Evolutionary conservation across 2,797 vertebrate species (phyloP).

Genomic region (Otolemur crassicaudatus): DNA sequence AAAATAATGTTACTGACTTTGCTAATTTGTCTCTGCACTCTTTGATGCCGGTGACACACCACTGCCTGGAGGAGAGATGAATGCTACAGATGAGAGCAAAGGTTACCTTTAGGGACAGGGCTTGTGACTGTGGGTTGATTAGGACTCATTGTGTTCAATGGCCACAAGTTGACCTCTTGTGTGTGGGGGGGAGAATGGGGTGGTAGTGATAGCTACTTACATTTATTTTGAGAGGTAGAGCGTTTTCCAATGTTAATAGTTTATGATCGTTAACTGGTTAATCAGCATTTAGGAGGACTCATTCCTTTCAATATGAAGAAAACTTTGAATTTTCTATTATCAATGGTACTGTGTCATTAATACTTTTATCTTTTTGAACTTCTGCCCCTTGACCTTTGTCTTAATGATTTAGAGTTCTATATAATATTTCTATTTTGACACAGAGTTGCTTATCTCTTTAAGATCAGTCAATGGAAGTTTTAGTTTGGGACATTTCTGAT

Average conservation of each 20-base stretch:
- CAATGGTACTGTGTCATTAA: background rate
- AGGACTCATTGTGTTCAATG: background rate
- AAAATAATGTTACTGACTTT: background rate
- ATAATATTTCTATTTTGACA: conserved; percentile 25
- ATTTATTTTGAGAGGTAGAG: background rate
- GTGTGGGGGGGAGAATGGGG: accelerated
- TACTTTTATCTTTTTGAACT: background rate
- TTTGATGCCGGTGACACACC: background rate
- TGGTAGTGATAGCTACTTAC: background rate
- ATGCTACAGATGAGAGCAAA: background rate
- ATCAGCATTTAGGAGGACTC: background rate
- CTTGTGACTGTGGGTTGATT: background rate
- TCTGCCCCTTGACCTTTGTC: background rate
- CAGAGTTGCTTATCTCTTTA: conserved; percentile 4
- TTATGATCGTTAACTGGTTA: background rate
- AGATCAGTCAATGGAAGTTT: conserved; percentile 1
- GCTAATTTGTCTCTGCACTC: background rate
- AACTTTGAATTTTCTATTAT: background rate
- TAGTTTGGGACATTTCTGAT: conserved; percentile 1
- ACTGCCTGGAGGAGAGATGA: background rate
- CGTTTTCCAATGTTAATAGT: background rate
- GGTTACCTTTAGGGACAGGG: background rate
- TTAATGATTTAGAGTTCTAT: background rate
- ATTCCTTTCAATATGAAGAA: background rate
- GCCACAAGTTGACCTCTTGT: background rate